Percentiles rank a stretch among this genome's conserved stretches.
phyloP scores from a whole-genome alignment of 2,113 vertebrate species.

The Xiphophorus maculatus region DNA sequence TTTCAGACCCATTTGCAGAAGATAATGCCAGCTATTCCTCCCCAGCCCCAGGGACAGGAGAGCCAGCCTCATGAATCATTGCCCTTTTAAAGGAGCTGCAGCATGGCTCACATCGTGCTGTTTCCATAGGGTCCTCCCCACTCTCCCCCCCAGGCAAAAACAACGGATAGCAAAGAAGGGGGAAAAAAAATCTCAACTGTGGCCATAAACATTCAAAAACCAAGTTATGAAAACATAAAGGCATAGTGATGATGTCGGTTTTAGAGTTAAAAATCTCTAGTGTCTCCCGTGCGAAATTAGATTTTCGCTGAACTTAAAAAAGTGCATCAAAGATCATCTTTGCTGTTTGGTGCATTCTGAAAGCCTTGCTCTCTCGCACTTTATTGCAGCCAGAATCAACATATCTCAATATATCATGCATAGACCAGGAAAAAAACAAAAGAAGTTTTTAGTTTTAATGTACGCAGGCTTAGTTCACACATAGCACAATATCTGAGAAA shows the following conservation, averaged over 20 bases:
- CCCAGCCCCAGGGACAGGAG: slow-evolving; percentile 62
- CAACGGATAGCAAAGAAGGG: slow-evolving; percentile 16
- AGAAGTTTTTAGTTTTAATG: no score
- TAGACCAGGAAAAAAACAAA: no score
- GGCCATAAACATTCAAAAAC: slow-evolving; percentile 31
- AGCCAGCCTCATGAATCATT: slow-evolving; percentile 78
- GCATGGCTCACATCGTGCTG: slow-evolving; percentile 67
- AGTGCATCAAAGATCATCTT: neutral
- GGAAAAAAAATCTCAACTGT: slow-evolving; percentile 27
- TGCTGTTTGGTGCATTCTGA: neutral
- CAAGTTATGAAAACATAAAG: slow-evolving; percentile 19
- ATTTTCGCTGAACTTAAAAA: neutral
- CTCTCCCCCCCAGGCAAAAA: slow-evolving; percentile 53
- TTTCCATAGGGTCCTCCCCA: slow-evolving; percentile 56
- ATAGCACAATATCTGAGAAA: no score
- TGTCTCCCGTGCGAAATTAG: neutral
- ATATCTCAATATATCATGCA: neutral
- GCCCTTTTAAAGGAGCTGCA: slow-evolving; percentile 70
- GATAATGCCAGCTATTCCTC: slow-evolving; percentile 80
- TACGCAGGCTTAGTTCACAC: no score
- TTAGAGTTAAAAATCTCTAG: neutral
- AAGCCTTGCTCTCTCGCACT: neutral
- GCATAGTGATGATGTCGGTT: neutral
- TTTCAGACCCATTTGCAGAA: slow-evolving; percentile 81
- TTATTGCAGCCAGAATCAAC: neutral